phyloP scores from a whole-genome alignment of 2,888 invertebrate species.

The Colostygia pectinataria region DNA sequence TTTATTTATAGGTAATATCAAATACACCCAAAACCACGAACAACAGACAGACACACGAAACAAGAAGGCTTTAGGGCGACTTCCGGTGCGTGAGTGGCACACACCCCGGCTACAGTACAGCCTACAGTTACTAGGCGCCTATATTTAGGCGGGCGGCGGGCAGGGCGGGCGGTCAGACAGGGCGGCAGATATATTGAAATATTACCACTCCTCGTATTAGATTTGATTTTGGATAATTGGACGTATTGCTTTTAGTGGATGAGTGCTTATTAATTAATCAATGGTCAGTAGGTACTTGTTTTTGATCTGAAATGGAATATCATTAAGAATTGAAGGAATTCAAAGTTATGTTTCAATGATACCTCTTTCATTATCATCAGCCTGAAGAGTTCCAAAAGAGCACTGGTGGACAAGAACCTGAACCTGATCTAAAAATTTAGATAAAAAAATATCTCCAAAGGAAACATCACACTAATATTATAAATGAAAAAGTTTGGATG shows the following conservation, averaged over 20 bases:
- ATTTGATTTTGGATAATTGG: constrained; percentile 41
- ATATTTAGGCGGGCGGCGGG: constrained; percentile 43
- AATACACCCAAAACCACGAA: constrained; percentile 13
- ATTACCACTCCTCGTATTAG: constrained; percentile 48
- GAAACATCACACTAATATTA: no score
- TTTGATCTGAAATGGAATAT: no score
- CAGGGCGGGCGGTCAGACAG: constrained; percentile 36
- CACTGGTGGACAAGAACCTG: no score
- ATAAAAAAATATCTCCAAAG: no score
- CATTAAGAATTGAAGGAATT: no score
- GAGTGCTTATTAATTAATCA: constrained; percentile 29
- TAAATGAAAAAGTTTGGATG: no score
- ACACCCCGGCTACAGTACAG: constrained; percentile 22
- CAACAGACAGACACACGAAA: constrained; percentile 39
- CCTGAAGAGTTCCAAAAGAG: no score
- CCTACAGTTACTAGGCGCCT: constrained; percentile 21
- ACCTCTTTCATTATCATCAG: no score
- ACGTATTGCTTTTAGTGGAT: constrained; percentile 35
- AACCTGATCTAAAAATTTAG: no score
- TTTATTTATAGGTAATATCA: no score
- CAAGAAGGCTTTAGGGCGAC: constrained; percentile 52
- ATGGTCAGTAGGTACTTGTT: background rate
- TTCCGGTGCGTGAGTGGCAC: constrained; percentile 59
- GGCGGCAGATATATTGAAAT: constrained; percentile 37
- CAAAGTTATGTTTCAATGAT: no score